A percentile compares a stretch with the other conserved stretches of the same genome.
Evolutionary conservation across 2,888 invertebrate species (phyloP).

Genomic region (Ceriagrion tenellum): DNA sequence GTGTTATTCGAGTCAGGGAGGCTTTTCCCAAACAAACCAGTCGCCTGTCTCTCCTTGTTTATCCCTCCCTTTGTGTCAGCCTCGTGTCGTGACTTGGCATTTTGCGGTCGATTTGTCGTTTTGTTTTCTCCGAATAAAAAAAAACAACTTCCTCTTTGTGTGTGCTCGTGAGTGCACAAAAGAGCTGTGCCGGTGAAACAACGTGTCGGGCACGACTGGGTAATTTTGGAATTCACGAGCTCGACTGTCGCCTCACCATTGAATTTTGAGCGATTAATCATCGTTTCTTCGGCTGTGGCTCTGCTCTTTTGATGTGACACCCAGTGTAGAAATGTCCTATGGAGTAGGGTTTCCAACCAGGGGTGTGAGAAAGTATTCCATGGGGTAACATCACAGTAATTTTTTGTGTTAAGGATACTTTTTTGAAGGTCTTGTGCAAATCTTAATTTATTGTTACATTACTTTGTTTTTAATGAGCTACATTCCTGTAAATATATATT

Average conservation of each 20-base stretch:
- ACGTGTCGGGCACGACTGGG: neutral
- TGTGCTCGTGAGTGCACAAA: neutral
- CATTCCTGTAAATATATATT: too few relatives aligned
- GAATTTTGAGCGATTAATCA: neutral
- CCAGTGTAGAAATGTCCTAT: neutral
- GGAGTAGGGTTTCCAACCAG: too few relatives aligned
- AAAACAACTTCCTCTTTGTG: neutral
- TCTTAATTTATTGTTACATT: too few relatives aligned
- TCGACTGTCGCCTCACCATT: neutral
- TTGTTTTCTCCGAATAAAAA: neutral
- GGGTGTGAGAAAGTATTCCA: too few relatives aligned
- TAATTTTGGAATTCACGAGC: neutral
- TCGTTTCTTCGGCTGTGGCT: neutral
- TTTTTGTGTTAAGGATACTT: too few relatives aligned
- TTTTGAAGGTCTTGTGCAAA: too few relatives aligned
- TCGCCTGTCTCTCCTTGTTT: neutral
- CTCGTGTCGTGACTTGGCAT: neutral
- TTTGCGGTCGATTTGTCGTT: neutral
- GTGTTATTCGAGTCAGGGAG: neutral
- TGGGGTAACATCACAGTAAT: too few relatives aligned
- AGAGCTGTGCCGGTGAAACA: neutral
- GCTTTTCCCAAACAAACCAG: neutral
- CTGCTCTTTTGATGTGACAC: neutral
- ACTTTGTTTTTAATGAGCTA: too few relatives aligned
- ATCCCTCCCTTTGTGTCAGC: neutral